Conservation (phyloP, 92 coral and sea anemone species). For the Galaxea fascicularis region DNA sequence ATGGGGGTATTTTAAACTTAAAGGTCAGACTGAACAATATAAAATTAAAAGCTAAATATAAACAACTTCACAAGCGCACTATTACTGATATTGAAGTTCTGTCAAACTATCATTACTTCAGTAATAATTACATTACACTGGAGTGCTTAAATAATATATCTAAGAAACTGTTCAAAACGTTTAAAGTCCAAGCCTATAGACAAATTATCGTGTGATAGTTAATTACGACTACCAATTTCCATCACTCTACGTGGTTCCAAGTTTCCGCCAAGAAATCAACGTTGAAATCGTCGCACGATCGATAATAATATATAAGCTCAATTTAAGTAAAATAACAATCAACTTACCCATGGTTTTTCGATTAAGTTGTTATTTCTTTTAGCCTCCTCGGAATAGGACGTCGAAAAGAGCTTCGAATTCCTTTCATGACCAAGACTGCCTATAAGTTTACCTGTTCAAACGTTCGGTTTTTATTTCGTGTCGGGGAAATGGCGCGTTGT, state of each 20-base stretch:
- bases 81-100: neutral
- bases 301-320: neutral
- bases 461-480: neutral
- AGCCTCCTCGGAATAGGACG: neutral
- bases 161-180: neutral
- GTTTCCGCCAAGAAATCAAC: no score
- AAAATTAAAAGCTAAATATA: no score
- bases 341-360: neutral
- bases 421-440: neutral
- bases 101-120: neutral
- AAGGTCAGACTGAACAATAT: no score
- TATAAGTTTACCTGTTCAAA: neutral
- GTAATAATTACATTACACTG: neutral
- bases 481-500: neutral
- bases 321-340: neutral
- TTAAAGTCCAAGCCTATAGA: neutral
- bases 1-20: no score
- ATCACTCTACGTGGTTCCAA: no score
- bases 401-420: neutral
- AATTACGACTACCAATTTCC: neutral
- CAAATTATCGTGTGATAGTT: neutral
- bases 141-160: neutral
- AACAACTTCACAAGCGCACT: neutral
- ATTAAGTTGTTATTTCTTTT: neutral
- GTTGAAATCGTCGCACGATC: constrained; percentile 7